Conservation (phyloP, 1,140 invertebrate genomes). For the Ips nitidus region DNA sequence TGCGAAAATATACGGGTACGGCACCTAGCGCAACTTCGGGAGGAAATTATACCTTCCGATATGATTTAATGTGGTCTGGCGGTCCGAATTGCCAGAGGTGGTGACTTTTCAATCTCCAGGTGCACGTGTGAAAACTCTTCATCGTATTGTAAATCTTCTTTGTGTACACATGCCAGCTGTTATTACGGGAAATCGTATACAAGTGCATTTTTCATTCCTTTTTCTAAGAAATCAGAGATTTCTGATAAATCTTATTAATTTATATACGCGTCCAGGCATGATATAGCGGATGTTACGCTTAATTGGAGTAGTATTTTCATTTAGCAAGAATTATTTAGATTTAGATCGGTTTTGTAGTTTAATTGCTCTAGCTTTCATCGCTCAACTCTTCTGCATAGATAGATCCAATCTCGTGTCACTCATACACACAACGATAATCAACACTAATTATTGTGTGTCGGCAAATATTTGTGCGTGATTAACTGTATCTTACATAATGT, state of each 20-base stretch:
- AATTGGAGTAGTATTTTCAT: constrained; percentile 5
- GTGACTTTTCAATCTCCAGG: neutral
- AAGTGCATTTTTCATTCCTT: constrained; percentile 9
- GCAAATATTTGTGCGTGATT: neutral
- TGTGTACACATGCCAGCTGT: constrained; percentile 12
- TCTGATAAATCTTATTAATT: constrained; percentile 17
- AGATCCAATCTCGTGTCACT: neutral
- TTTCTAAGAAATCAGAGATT: constrained; percentile 3
- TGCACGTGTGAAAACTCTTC: constrained; percentile 9
- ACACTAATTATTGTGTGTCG: neutral
- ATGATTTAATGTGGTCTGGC: neutral
- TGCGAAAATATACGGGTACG: neutral
- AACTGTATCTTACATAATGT: constrained; percentile 4
- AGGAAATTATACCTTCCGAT: constrained; percentile 1
- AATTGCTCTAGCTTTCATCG: neutral
- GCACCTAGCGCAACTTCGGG: neutral
- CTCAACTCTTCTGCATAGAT: neutral
- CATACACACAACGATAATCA: neutral
- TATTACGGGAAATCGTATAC: constrained; percentile 16
- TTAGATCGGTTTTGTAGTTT: neutral
- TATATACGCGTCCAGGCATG: constrained; percentile 10
- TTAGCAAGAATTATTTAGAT: neutral
- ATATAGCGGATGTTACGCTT: constrained; percentile 14
- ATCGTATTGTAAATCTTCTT: constrained; percentile 7
- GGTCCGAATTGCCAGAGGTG: neutral